Evolutionary conservation across 2,113 vertebrate species (phyloP).

Genomic region (Oxygymnocypris stewartii): DNA sequence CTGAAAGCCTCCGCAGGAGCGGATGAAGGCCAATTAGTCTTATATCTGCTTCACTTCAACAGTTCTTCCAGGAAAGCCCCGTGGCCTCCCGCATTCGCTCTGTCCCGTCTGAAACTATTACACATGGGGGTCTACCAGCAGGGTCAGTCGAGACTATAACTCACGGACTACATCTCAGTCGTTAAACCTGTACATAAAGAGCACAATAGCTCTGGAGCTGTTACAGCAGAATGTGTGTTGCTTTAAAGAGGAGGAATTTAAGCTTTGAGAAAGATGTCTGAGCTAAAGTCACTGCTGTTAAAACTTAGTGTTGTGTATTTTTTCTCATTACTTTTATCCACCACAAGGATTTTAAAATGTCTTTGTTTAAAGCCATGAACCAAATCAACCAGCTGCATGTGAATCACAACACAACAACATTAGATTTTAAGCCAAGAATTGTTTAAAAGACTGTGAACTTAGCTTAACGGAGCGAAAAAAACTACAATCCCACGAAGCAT

Average conservation of each 20-base stretch:
- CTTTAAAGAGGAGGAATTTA: too few species aligned
- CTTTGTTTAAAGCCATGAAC: too few species aligned
- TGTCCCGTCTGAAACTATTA: conserved; percentile 7
- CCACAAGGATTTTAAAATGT: too few species aligned
- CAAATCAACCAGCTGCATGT: not conserved
- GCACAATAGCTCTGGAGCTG: not conserved
- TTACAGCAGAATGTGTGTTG: not conserved
- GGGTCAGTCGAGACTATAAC: not conserved
- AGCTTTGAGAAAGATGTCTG: not conserved
- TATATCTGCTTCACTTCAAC: conserved; percentile 62
- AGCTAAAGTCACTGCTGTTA: not conserved
- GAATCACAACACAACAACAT: not conserved
- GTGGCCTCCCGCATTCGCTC: not conserved
- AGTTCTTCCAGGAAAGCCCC: conserved; percentile 44
- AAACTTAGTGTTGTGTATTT: too few species aligned
- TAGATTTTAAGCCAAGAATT: not conserved
- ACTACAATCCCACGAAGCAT: not conserved
- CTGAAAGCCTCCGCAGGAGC: conserved; percentile 24
- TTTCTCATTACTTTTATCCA: too few species aligned
- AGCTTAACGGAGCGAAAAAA: not conserved
- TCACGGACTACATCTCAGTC: not conserved
- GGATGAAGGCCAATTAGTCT: conserved; percentile 51
- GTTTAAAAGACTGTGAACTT: not conserved
- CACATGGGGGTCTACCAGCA: not conserved
- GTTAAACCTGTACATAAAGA: not conserved